Conservation (phyloP, 2,888 invertebrate genomes). For the Oeneis ivallda region DNA sequence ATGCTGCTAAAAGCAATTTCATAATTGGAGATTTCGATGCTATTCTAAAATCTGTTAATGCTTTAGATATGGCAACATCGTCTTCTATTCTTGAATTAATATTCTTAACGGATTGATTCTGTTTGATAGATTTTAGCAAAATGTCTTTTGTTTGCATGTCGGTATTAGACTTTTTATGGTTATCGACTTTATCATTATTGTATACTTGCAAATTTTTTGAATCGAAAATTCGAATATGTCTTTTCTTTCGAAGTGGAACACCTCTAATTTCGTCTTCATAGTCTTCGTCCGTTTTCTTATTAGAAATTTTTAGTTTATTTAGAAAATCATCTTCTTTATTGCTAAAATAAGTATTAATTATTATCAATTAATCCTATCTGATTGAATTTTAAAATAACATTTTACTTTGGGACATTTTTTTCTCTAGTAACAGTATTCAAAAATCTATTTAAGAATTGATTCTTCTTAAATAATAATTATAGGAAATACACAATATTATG, state of each 20-base stretch:
- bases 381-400: neutral
- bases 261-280: constrained; percentile 65
- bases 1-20: constrained; percentile 16
- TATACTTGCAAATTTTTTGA: constrained; percentile 17
- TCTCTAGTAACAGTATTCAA: neutral
- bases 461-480: no score
- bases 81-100: constrained; percentile 1
- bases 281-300: constrained; percentile 52
- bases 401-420: neutral
- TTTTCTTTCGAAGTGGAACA: constrained; percentile 56
- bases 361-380: neutral
- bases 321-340: constrained; percentile 34
- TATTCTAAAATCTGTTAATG: neutral
- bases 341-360: constrained; percentile 24
- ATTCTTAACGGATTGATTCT: neutral
- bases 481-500: no score
- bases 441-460: no score
- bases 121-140: neutral
- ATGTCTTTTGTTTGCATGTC: neutral
- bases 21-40: constrained; percentile 13
- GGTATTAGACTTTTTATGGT: neutral
- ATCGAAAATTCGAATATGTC: constrained; percentile 35
- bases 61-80: neutral
- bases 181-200: constrained; percentile 4
- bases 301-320: constrained; percentile 31